phyloP scores from a whole-genome alignment of 1,140 invertebrate genomes.

The Neodiprion pinetum region DNA sequence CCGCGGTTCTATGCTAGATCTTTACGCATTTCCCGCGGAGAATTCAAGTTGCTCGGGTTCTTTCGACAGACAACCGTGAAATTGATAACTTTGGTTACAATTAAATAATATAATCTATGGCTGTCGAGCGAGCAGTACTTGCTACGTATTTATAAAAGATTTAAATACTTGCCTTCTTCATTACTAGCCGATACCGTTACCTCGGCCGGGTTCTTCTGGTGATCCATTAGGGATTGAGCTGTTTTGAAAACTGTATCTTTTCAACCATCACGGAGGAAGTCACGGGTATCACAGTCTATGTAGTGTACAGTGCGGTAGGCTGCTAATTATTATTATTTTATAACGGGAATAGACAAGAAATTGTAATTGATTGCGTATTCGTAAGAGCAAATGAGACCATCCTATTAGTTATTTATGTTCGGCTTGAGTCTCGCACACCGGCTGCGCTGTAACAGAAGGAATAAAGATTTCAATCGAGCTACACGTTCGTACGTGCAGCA shows the following conservation, averaged over 20 bases:
- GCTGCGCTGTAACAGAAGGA: background rate
- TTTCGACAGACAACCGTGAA: too few species aligned
- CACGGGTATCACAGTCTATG: background rate
- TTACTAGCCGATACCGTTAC: background rate
- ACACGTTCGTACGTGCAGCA: too few species aligned
- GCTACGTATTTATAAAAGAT: too few species aligned
- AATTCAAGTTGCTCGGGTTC: too few species aligned
- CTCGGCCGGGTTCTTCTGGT: background rate
- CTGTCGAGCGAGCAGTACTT: too few species aligned
- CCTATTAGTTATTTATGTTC: background rate
- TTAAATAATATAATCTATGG: too few species aligned
- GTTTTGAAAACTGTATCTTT: constrained; percentile 6
- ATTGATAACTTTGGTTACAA: too few species aligned
- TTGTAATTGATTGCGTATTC: background rate
- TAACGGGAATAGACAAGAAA: background rate
- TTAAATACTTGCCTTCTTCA: background rate
- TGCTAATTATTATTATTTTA: background rate
- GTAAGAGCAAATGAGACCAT: constrained; percentile 4
- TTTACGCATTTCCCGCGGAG: too few species aligned
- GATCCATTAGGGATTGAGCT: background rate
- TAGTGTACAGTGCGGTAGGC: too few species aligned
- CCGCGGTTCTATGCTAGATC: too few species aligned
- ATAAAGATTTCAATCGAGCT: background rate
- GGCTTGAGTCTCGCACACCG: background rate
- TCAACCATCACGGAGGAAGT: background rate